These are phyloP conservation scores for Rhipidura dahli DNA, from an alignment of 2,113 vertebrate species.

Conservation along the genomic window DNA sequence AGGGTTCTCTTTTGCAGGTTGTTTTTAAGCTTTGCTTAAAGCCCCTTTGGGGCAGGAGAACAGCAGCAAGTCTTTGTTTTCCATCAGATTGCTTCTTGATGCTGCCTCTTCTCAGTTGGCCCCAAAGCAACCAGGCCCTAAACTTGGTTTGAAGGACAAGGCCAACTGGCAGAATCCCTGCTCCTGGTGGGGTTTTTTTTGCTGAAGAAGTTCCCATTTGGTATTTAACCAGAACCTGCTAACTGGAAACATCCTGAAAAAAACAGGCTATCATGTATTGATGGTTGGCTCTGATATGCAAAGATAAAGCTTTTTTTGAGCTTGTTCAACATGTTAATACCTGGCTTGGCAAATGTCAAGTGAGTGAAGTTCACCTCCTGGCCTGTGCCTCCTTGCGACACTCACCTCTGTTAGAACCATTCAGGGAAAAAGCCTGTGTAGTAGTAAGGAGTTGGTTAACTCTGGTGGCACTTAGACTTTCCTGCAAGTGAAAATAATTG, in stretches of 20 bases:
- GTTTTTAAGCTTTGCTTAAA: neutral
- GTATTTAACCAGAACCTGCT: neutral
- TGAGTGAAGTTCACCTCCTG: neutral
- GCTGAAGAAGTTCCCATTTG: neutral
- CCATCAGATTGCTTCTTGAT: neutral
- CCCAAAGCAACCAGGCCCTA: neutral
- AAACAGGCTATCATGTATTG: rapidly evolving
- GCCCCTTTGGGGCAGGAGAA: neutral
- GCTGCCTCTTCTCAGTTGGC: neutral
- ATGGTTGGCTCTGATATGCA: neutral
- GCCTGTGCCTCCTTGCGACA: rapidly evolving
- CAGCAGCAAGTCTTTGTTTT: neutral
- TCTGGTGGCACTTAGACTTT: neutral
- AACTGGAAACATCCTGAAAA: neutral
- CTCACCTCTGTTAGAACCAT: rapidly evolving
- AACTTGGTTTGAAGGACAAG: neutral
- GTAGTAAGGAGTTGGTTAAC: neutral
- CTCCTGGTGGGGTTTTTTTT: rapidly evolving
- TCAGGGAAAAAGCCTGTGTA: neutral
- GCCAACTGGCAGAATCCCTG: neutral
- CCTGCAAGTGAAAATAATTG: neutral
- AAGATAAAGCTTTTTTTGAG: neutral
- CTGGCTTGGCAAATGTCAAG: neutral
- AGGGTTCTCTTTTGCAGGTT: neutral
- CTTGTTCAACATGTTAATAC: rapidly evolving